Conservation (phyloP, 2,888 invertebrate genomes). For the Euplagia quadripunctaria region DNA sequence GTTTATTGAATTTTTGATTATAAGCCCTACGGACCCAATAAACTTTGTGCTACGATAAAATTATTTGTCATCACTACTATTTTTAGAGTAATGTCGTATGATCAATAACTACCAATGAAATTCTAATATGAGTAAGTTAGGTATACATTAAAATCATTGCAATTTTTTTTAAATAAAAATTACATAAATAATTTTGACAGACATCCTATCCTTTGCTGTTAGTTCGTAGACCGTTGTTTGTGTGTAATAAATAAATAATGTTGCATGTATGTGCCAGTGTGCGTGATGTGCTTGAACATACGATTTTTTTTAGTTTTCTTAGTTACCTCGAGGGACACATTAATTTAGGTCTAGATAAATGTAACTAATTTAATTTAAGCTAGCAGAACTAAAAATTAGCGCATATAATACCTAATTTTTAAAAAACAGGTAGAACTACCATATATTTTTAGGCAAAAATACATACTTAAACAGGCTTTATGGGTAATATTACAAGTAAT, state of each 20-base stretch:
- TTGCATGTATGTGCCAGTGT: conserved; percentile 48
- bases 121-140: not conserved
- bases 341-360: not conserved
- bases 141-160: not conserved
- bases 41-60: not conserved
- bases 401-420: too few species aligned
- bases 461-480: too few species aligned
- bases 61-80: not conserved
- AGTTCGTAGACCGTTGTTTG: conserved; percentile 5
- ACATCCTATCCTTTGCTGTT: not conserved
- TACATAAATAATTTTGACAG: not conserved
- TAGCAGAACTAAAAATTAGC: not conserved
- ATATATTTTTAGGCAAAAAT: too few species aligned
- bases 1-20: conserved; percentile 15
- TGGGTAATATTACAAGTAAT: too few species aligned
- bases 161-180: not conserved
- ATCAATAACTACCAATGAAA: conserved; percentile 23
- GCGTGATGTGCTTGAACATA: conserved; percentile 43
- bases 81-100: conserved; percentile 30
- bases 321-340: not conserved
- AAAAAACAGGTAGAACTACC: too few species aligned
- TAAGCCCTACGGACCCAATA: not conserved
- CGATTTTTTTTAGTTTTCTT: not conserved
- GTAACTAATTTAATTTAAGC: not conserved
- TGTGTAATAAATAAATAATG: not conserved